These are phyloP conservation scores for Acanthosepion esculentum DNA, from an alignment of 2,888 invertebrate genomes.

Conservation along the genomic window DNA sequence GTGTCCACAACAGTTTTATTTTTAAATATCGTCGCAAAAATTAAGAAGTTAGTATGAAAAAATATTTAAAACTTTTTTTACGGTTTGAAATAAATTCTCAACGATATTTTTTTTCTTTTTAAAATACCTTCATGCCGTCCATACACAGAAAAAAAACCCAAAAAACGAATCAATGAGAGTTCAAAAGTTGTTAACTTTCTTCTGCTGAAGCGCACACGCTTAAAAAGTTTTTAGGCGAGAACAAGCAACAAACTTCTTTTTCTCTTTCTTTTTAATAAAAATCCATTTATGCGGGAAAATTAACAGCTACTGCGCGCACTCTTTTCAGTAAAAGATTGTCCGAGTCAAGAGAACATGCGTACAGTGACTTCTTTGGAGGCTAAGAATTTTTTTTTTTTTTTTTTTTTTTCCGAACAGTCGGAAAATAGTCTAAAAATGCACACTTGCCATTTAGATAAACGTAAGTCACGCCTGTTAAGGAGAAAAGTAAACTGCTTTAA, in stretches of 20 bases:
- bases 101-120: too few relatives aligned
- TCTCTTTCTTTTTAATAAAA: too few relatives aligned
- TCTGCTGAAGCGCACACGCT: not conserved
- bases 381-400: not conserved
- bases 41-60: not conserved
- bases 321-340: not conserved
- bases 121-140: too few relatives aligned
- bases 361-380: not conserved
- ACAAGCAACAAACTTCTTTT: not conserved
- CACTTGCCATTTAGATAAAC: not conserved
- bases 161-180: not conserved
- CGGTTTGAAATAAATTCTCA: too few relatives aligned
- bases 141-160: not conserved
- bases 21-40: not conserved
- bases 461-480: not conserved
- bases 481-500: not conserved
- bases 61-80: too few relatives aligned
- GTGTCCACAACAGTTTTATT: not conserved
- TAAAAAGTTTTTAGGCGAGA: not conserved
- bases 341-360: not conserved
- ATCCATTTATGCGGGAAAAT: not conserved
- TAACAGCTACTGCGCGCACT: not conserved
- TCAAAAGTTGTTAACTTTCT: not conserved
- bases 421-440: not conserved
- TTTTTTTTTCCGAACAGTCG: not conserved